Percentiles rank a stretch among this genome's conserved stretches.
phyloP scores from a whole-genome alignment of 2,113 vertebrate species.

The Eleginops maclovinus region DNA sequence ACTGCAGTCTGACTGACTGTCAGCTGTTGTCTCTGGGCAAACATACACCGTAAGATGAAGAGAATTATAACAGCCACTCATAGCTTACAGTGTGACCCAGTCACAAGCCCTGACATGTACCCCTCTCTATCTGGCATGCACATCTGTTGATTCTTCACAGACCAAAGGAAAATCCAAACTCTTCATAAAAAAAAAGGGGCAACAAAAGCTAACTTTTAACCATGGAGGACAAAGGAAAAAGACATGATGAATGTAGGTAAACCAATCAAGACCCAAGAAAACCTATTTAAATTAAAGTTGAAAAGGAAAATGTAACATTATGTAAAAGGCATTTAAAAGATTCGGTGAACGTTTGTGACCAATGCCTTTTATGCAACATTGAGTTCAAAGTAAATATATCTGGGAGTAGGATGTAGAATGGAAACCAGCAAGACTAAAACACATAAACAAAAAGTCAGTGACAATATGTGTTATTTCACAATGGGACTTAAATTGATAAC shows the following conservation, averaged over 20 bases:
- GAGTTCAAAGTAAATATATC: neutral
- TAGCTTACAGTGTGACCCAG: no score
- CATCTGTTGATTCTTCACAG: no score
- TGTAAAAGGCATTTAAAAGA: neutral
- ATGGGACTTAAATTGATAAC: constrained; percentile 18
- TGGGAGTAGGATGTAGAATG: neutral
- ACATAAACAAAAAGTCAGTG: constrained; percentile 16
- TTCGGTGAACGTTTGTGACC: neutral
- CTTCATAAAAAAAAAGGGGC: no score
- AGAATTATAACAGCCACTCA: no score
- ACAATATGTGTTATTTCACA: constrained; percentile 51
- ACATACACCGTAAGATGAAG: no score
- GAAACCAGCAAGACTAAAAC: constrained; percentile 1
- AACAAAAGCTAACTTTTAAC: no score
- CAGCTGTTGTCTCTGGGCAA: no score
- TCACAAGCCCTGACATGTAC: no score
- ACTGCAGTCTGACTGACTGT: no score
- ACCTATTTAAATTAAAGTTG: neutral
- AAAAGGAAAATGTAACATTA: neutral
- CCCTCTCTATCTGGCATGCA: no score
- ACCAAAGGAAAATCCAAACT: no score
- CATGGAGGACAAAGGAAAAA: neutral
- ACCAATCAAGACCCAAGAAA: neutral
- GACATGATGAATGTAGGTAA: neutral
- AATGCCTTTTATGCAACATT: neutral